Evolutionary conservation across 2,888 invertebrate genomes (phyloP), one percentile per base, ranked within the genome.

Genomic region (Hypselothyrea guttata): DNA sequence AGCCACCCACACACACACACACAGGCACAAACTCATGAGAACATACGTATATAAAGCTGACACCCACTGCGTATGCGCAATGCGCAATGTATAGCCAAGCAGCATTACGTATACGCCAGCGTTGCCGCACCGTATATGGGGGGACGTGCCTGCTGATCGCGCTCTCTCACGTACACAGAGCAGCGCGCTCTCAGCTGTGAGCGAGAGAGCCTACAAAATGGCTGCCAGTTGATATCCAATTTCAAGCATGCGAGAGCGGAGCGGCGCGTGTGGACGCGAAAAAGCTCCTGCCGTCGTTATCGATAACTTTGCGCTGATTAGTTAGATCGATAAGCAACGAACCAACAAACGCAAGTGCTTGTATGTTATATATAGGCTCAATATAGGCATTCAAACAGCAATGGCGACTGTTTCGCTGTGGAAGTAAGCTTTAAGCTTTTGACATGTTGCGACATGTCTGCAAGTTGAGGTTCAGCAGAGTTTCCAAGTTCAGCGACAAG

Each of bases 11-110:
- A 41, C 48, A 45, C 46, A 15, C 40, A 11, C 37, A 30, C 13
- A 33, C 15, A 4, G 30, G 22, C 33, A 11, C 27, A 13, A 58
- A 13, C 37, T 46, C 7, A 18, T n/a, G n/a, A n/a, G n/a, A n/a
- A n/a, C n/a, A 27, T 8, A 13, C 31, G 42, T 28, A 38, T 12
- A 31, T 30, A 28, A 22, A 22, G n/a, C 27, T 16, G 37, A 15
- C 57, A 11, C 38, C 55, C 74, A 65, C 67, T 66, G 84, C 84
- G 84, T 77, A 82, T 84, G 84, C 78, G 82, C 75, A 59, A 71
- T 81, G 34, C 37, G 30, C 5, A 4, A 5, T 18, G 18, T 61
- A 71, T 55, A 71, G 56, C 53, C 33, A 57, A 54, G 46, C 57
- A 65, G 5, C 27, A 74, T 77, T 81, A 84, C 84, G 78, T 78